Evolutionary conservation across 1,140 invertebrate species (phyloP).

Genomic region (Pseudachorutes palmiensis): DNA sequence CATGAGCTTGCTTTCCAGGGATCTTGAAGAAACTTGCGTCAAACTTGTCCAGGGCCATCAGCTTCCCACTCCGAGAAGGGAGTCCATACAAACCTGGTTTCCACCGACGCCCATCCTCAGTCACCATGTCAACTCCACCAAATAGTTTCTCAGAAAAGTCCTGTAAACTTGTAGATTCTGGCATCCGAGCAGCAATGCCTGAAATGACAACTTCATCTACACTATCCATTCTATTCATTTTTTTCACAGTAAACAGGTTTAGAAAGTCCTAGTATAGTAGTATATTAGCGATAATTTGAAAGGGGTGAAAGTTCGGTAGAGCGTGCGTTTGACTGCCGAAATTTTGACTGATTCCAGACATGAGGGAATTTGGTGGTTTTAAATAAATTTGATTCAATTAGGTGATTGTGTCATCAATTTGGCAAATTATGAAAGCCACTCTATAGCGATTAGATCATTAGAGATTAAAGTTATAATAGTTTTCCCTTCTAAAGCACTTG

Average conservation of each 20-base stretch:
- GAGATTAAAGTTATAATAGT: no score
- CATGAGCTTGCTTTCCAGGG: constrained; percentile 46
- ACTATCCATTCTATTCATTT: background rate
- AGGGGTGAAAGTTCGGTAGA: no score
- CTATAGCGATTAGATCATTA: no score
- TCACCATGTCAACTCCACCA: constrained; percentile 55
- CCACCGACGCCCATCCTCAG: constrained; percentile 52
- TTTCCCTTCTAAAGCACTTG: no score
- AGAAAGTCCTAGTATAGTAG: no score
- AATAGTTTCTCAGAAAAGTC: constrained; percentile 72
- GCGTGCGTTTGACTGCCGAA: no score
- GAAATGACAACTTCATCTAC: constrained; percentile 60
- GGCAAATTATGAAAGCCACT: no score
- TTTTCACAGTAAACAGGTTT: background rate
- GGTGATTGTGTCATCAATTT: no score
- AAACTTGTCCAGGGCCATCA: constrained; percentile 42
- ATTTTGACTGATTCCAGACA: no score
- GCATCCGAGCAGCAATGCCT: constrained; percentile 75
- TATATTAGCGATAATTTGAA: no score
- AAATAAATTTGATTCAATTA: no score
- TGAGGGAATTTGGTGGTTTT: no score
- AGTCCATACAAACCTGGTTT: constrained; percentile 26
- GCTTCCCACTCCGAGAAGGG: constrained; percentile 14
- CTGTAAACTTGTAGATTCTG: constrained; percentile 68
- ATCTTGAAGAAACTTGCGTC: constrained; percentile 53